phyloP scores from a whole-genome alignment of 92 coral and sea anemone genomes.

The Palythoa caribaeorum region DNA sequence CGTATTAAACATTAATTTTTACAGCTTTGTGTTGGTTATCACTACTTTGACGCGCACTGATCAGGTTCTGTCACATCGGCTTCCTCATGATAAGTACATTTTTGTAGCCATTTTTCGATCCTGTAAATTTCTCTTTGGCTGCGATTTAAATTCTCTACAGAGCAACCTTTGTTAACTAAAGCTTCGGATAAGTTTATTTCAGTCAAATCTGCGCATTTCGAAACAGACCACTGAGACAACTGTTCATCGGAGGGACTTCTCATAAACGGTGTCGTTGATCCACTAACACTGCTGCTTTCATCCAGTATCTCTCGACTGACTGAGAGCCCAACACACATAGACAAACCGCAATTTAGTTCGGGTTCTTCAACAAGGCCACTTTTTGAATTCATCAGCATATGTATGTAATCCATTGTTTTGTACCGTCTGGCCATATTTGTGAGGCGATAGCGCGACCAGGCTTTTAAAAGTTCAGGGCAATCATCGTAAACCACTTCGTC shows the following conservation, averaged over 20 bases:
- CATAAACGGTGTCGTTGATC: conserved; percentile 78
- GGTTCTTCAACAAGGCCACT: conserved; percentile 56
- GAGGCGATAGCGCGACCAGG: conserved; percentile 88
- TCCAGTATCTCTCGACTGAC: conserved; percentile 85
- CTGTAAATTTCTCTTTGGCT: conserved; percentile 69
- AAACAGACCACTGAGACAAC: conserved; percentile 64
- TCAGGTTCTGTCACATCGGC: neutral
- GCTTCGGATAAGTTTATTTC: conserved; percentile 79
- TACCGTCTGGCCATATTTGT: conserved; percentile 90
- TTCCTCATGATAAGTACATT: conserved; percentile 71
- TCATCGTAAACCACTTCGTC: conserved; percentile 85
- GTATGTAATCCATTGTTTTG: conserved; percentile 93
- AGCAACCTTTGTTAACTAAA: conserved; percentile 69
- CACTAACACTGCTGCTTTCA: conserved; percentile 71
- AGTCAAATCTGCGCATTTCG: conserved; percentile 65
- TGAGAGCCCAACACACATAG: conserved; percentile 77
- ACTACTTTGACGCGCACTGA: neutral
- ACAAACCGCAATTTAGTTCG: conserved; percentile 74
- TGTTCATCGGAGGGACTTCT: conserved; percentile 88
- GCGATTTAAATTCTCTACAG: conserved; percentile 74
- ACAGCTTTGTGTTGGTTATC: conserved; percentile 5
- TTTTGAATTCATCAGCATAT: conserved; percentile 77
- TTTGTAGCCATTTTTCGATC: conserved; percentile 85
- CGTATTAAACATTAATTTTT: neutral
- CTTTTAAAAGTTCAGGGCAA: conserved; percentile 87